Conservation (phyloP, 2,113 vertebrate genomes). For the Manacus vitellinus region DNA sequence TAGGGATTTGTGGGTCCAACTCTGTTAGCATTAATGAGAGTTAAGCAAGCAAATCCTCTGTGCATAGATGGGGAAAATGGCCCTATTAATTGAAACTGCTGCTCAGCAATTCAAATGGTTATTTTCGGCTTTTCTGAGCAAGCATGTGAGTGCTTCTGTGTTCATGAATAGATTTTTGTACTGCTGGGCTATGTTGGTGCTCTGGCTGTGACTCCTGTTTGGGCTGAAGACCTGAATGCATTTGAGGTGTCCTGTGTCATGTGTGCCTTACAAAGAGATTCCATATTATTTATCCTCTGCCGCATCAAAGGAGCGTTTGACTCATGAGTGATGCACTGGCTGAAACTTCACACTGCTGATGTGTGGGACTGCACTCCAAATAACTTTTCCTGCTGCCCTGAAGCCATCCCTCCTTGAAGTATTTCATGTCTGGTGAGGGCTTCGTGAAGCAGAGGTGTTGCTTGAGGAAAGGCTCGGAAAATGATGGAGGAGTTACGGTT, state of each 20-base stretch:
- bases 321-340: not conserved
- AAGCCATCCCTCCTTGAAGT: not conserved
- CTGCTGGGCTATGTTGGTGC: not conserved
- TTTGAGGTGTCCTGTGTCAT: not conserved
- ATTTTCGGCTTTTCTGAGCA: slow-evolving; percentile 18
- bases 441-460: not conserved
- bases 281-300: not conserved
- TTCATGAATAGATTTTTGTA: not conserved
- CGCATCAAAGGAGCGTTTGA: not conserved
- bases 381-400: not conserved
- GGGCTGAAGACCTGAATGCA: not conserved
- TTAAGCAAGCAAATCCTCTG: slow-evolving; percentile 26
- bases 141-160: not conserved
- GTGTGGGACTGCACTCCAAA: not conserved
- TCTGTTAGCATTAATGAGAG: not conserved
- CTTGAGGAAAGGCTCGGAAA: not conserved
- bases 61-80: not conserved
- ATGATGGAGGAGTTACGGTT: not conserved
- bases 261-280: not conserved
- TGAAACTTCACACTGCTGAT: not conserved
- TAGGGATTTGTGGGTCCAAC: not conserved
- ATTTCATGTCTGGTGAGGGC: not conserved
- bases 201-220: not conserved
- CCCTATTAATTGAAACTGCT: slow-evolving; percentile 34
- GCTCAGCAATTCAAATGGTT: not conserved